A percentile compares a stretch with the other conserved stretches of the same genome.
Evolutionary conservation across 2,113 vertebrate genomes (phyloP).

Genomic region (Ictidomys tridecemlineatus): DNA sequence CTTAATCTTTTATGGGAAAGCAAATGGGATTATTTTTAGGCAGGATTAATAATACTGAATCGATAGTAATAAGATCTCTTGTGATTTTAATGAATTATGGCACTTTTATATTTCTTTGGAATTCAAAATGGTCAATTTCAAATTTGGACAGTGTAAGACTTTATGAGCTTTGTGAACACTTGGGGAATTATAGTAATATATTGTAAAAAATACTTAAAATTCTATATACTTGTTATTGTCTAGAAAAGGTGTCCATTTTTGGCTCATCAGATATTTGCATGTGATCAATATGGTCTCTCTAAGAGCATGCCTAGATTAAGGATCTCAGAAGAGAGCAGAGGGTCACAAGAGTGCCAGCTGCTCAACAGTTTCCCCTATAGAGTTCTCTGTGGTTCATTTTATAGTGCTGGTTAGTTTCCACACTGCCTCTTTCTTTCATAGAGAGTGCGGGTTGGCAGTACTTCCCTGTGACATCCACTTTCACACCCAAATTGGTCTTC

Average conservation of each 20-base stretch:
- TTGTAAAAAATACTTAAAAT: constrained; percentile 53
- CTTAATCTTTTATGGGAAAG: constrained; percentile 40
- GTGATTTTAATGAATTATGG: background rate
- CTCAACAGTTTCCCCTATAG: constrained; percentile 82
- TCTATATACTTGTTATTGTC: constrained; percentile 31
- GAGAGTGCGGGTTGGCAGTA: constrained; percentile 88
- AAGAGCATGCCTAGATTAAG: constrained; percentile 77
- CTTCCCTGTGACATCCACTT: constrained; percentile 90
- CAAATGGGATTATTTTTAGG: constrained; percentile 2
- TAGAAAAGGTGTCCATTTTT: constrained; percentile 30
- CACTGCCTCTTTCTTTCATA: constrained; percentile 87
- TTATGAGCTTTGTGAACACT: constrained; percentile 43
- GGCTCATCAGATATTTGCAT: constrained; percentile 31
- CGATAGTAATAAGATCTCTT: constrained; percentile 13
- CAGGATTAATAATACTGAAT: background rate
- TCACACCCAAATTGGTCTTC: constrained; percentile 91
- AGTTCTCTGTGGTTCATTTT: constrained; percentile 86
- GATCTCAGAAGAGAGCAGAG: constrained; percentile 76
- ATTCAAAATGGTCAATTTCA: constrained; percentile 62
- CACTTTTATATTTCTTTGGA: constrained; percentile 48
- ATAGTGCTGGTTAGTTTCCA: constrained; percentile 87
- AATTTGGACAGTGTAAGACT: constrained; percentile 55
- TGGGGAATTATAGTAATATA: constrained; percentile 18
- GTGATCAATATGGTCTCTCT: constrained; percentile 62
- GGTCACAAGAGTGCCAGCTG: constrained; percentile 84